Evolutionary conservation across 1,140 invertebrate species (phyloP).

Genomic region (Cotesia vestalis): DNA sequence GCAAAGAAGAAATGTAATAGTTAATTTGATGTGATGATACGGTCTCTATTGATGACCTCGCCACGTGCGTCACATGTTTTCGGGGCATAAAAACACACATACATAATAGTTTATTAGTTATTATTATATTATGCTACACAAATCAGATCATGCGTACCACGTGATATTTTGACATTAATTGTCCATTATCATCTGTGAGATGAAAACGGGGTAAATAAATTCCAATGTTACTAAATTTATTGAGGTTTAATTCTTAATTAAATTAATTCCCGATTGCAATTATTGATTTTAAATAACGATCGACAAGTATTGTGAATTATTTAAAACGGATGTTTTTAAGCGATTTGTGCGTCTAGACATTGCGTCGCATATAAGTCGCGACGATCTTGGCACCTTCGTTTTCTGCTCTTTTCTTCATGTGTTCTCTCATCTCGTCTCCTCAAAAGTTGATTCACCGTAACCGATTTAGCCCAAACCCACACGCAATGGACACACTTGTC

Average conservation of each 20-base stretch:
- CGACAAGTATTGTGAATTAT: no score
- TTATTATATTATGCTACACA: no score
- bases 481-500: constrained; percentile 44
- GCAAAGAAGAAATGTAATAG: no score
- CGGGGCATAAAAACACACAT: constrained; percentile 9
- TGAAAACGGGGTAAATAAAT: no score
- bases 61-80: background rate
- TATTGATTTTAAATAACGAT: no score
- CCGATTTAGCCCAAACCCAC: constrained; percentile 48
- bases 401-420: constrained; percentile 18
- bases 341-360: constrained; percentile 55
- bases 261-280: constrained; percentile 20
- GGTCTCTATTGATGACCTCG: no score
- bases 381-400: constrained; percentile 20
- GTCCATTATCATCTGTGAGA: background rate
- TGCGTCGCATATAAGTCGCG: constrained; percentile 37
- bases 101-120: no score
- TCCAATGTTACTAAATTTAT: constrained; percentile 44
- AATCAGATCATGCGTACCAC: constrained; percentile 5
- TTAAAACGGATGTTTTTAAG: constrained; percentile 10
- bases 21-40: no score
- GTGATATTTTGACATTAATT: background rate
- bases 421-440: constrained; percentile 23
- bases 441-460: constrained; percentile 51
- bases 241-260: constrained; percentile 40